phyloP scores from a whole-genome alignment of 2,888 invertebrate species.

The Ophion slaviceki region DNA sequence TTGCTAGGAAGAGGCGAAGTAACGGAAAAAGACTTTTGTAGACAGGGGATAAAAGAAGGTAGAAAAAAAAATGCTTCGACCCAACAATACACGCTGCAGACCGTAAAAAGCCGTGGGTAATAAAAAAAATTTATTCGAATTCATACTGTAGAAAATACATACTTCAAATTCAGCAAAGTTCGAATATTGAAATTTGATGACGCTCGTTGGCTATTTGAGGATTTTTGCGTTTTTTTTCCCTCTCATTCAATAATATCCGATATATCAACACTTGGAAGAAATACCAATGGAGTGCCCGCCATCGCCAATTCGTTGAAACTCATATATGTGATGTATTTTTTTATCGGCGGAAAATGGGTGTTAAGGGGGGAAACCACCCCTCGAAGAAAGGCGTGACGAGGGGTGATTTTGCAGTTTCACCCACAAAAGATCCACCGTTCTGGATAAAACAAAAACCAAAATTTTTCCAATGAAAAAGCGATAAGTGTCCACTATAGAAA shows the following conservation, averaged over 20 bases:
- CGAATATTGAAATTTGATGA: neutral
- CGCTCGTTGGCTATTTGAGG: neutral
- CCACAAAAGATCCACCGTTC: too few relatives aligned
- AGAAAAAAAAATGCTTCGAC: constrained; percentile 37
- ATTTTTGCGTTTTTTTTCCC: neutral
- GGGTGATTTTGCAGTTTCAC: too few relatives aligned
- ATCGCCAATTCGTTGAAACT: too few relatives aligned
- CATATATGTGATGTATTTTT: too few relatives aligned
- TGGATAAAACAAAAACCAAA: too few relatives aligned
- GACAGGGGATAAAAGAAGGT: constrained; percentile 30
- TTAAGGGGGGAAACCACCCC: too few relatives aligned
- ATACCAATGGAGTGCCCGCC: too few relatives aligned
- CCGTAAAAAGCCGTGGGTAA: constrained; percentile 18
- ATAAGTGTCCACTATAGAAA: too few relatives aligned
- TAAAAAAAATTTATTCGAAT: constrained; percentile 9
- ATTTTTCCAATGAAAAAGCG: too few relatives aligned
- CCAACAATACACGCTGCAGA: constrained; percentile 16
- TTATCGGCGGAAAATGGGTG: too few relatives aligned
- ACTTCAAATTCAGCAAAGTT: neutral
- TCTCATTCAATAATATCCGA: neutral
- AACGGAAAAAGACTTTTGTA: constrained; percentile 55
- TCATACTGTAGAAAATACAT: constrained; percentile 15
- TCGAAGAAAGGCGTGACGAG: too few relatives aligned
- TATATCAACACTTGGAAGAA: neutral
- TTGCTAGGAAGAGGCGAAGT: constrained; percentile 31